Base-by-base conservation (phyloP, 2,797 vertebrate genomes). In the Pangasius macronema region DNA sequence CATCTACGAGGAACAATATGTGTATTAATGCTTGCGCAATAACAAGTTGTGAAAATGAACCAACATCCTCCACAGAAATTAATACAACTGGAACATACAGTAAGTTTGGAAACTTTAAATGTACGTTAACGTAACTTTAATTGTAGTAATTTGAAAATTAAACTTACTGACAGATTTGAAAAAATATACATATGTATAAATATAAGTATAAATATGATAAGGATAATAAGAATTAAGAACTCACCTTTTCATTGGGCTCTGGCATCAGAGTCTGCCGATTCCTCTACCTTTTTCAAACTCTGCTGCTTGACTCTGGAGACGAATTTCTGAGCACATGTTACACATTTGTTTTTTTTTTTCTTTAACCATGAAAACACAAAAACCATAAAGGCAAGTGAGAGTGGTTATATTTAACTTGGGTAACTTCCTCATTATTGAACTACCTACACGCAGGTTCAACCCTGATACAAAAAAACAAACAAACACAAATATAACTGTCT, bases 371-470 rank as follows among this genome's bases (percentile, higher is more conserved):
- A 70, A 42, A 3, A 83, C 8, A 30, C 2, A 94, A 94, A 94
- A 95, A 91, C 89, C 93, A 82, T 94, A 95, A 93, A 87, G 94
- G 93, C 82, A 82, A 86, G 88, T 92, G 84, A 85, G 39, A 70
- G n/a, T 81, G 88, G 77, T n/a, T 94, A 94, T 93, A 92, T 94
- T 94, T 93, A 94, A 73, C 76, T 9, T 39, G 86, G 2, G 75
- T 86, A 92, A 95, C 94, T 96, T 96, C 95, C 93, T 89, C 83
- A 72, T 95, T 92, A 59, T 88, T 85, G 87, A 57, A 87, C 83
- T 86, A 77, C 67, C 82, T 46, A 70, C 9, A 42, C 2, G 5
- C 61, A 83, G 33, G 46, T 49, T 51, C 27, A 82, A 80, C 27
- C 10, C 30, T 1, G 22, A 20, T 57, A 3, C 22, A 9, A 22